phyloP scores from a whole-genome alignment of 2,888 invertebrate genomes.

The Drosophila formosana region DNA sequence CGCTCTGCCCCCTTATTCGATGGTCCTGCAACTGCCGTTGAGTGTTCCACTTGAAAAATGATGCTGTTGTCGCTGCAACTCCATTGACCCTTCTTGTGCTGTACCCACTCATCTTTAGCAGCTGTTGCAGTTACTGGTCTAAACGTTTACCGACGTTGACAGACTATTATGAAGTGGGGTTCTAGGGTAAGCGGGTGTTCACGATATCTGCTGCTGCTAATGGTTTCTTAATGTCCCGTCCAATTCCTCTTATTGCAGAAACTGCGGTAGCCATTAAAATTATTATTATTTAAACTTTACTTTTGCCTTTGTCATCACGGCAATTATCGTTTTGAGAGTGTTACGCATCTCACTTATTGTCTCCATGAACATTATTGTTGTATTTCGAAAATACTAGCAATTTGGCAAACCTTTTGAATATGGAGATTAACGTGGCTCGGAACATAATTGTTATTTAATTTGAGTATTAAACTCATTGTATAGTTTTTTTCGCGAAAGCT shows the following conservation, averaged over 20 bases:
- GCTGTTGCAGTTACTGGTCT: constrained; percentile 59
- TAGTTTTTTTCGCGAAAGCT: not conserved
- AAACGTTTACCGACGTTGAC: constrained; percentile 48
- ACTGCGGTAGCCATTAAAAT: constrained; percentile 59
- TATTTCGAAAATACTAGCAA: constrained; percentile 51
- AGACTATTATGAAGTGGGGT: constrained; percentile 22
- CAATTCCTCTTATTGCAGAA: constrained; percentile 38
- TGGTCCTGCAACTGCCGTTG: constrained; percentile 27
- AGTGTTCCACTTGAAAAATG: constrained; percentile 75
- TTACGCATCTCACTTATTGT: constrained; percentile 11
- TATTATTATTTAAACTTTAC: constrained; percentile 79
- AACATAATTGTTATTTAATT: constrained; percentile 67
- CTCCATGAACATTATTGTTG: constrained; percentile 39
- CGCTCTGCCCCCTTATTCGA: constrained; percentile 16
- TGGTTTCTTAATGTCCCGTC: constrained; percentile 75
- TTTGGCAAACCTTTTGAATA: constrained; percentile 57
- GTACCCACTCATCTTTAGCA: constrained; percentile 66
- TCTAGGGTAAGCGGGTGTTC: not conserved
- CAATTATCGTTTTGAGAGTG: constrained; percentile 72
- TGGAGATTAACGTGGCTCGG: constrained; percentile 54
- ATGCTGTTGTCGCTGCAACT: constrained; percentile 64
- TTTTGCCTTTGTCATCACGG: constrained; percentile 79
- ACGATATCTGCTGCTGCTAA: constrained; percentile 67
- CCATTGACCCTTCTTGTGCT: constrained; percentile 71
- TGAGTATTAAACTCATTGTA: constrained; percentile 34